These are phyloP conservation scores for Leucoma salicis DNA, from an alignment of 2,888 invertebrate species.

Conservation along the genomic window DNA sequence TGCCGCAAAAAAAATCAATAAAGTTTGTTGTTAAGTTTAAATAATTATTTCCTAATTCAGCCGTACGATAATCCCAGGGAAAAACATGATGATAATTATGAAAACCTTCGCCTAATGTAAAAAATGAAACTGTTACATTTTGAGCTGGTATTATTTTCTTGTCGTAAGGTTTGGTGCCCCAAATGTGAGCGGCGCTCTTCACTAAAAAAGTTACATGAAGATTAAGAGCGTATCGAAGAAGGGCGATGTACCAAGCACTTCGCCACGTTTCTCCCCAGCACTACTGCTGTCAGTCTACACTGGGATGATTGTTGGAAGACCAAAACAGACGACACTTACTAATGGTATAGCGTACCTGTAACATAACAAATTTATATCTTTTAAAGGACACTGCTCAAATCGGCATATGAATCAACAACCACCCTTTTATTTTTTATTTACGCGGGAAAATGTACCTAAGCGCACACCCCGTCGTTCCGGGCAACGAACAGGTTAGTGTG, in stretches of 20 bases:
- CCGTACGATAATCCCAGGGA: constrained; percentile 56
- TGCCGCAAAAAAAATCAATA: constrained; percentile 51
- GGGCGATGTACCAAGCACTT: constrained; percentile 62
- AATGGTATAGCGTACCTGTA: constrained; percentile 83
- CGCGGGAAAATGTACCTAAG: too few relatives aligned
- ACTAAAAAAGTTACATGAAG: constrained; percentile 85
- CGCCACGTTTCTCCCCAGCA: constrained; percentile 81
- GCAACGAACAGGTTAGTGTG: too few relatives aligned
- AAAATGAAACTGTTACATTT: constrained; percentile 32
- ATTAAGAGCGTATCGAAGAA: constrained; percentile 78
- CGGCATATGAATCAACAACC: too few relatives aligned
- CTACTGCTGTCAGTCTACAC: too few relatives aligned
- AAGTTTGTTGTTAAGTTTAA: constrained; percentile 48
- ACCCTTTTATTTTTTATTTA: too few relatives aligned
- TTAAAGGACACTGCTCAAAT: too few relatives aligned
- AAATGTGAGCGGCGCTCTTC: constrained; percentile 84
- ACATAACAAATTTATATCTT: too few relatives aligned
- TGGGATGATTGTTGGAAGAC: constrained; percentile 81
- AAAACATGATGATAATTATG: constrained; percentile 57
- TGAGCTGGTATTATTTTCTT: constrained; percentile 43
- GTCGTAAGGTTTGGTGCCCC: constrained; percentile 72
- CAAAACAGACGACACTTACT: constrained; percentile 78
- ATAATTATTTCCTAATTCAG: constrained; percentile 50
- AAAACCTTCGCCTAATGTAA: constrained; percentile 51
- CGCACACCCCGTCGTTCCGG: too few relatives aligned